Conservation (phyloP, 2,888 invertebrate species). For the Drosophila picticornis region DNA sequence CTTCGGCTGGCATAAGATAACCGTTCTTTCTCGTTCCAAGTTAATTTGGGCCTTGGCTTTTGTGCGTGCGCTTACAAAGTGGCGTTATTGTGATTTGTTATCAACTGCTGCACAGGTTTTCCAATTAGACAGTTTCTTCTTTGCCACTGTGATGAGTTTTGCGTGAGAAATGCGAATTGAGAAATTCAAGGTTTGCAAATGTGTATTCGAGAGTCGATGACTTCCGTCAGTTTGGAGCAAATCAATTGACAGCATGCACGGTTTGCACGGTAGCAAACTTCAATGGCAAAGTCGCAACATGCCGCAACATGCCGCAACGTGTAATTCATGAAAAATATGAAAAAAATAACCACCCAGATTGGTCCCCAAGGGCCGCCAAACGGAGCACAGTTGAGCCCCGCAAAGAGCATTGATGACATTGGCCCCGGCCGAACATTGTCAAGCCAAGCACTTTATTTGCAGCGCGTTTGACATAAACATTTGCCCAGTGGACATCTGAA, state of each 20-base stretch:
- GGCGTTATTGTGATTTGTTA: constrained; percentile 63
- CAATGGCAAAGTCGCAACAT: constrained; percentile 48
- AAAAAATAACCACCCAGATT: constrained; percentile 76
- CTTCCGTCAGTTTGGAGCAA: constrained; percentile 61
- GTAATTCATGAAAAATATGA: constrained; percentile 79
- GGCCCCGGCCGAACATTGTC: constrained; percentile 75
- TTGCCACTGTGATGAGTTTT: constrained; percentile 33
- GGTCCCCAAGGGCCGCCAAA: constrained; percentile 73
- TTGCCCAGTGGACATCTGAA: constrained; percentile 79
- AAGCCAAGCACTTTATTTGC: constrained; percentile 81
- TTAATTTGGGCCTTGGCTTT: constrained; percentile 44
- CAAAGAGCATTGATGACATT: constrained; percentile 62
- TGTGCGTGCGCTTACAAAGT: constrained; percentile 63
- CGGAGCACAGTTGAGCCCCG: constrained; percentile 20
- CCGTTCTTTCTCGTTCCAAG: not conserved
- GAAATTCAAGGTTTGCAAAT: constrained; percentile 57
- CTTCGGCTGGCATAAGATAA: not conserved
- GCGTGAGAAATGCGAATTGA: constrained; percentile 42
- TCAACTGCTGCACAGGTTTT: constrained; percentile 35
- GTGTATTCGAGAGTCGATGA: constrained; percentile 7
- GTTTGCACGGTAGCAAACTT: constrained; percentile 19
- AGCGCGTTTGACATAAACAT: constrained; percentile 79
- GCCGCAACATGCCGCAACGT: constrained; percentile 48
- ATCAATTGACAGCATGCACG: constrained; percentile 40
- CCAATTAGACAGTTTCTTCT: constrained; percentile 42